Base-by-base conservation (phyloP, 2,113 vertebrate species). In the Sylvilagus bachmani region DNA sequence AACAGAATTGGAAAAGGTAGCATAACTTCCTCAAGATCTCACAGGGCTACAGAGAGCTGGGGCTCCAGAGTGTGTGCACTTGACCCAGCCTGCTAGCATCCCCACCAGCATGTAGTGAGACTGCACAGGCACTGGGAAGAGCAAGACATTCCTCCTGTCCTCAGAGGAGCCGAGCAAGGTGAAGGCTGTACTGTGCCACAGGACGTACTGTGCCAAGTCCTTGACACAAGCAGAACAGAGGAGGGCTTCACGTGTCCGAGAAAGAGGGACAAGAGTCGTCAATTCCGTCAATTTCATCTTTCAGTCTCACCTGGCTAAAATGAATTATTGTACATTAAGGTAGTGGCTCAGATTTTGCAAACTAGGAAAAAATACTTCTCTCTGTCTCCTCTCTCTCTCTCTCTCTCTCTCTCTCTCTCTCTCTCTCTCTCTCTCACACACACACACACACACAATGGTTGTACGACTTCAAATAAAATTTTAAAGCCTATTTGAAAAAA, bases 341-440 rank as follows among this genome's bases (percentile, higher is more conserved):
- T 7, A 12, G 90, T 21, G 53, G 71, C 19, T 70, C 38, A n/a
- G 64, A 85, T 53, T 91, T 87, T 82, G 62, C 85, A 92, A 78
- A 78, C 33, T 75, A 78, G 62, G 64, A n/a, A 24, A 77, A 58
- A 69, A 44, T 44, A 44, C 44, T 44, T 44, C 7, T 44, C 44
- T 44, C 44, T 44, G 44, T 44, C 44, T 44, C 38, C 5, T 6
- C 5, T 6, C 5, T 6, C 38, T 44, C 38, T 44, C 38, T 44
- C 38, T 44, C 38, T 44, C 38, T 44, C 38, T 44, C 38, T 44
- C 38, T 44, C 38, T 44, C 44, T 44, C 6, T 9, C 44, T 6
- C 44, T 4, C 44, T 38, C 38, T 38, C 38, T 5, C 5, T 38
- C 38, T 38, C 3, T 38, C 44, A 67, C 17, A 86, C 77, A 19